phyloP scores from a whole-genome alignment of 2,113 vertebrate genomes.

The Passer montanus region DNA sequence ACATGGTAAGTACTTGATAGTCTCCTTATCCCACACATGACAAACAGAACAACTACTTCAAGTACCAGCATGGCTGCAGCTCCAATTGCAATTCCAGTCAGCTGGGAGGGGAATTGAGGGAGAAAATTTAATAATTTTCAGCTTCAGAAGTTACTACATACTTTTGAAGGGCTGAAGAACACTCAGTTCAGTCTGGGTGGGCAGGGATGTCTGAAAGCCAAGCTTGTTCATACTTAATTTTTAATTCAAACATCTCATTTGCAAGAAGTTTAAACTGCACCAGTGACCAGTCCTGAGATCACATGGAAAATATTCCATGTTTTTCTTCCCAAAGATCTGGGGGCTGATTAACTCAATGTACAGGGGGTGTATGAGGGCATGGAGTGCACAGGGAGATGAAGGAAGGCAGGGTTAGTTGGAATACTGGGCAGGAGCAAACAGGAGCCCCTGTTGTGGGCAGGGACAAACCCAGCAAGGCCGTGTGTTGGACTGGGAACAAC shows the following conservation, averaged over 20 bases:
- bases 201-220: neutral
- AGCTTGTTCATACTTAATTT: neutral
- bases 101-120: constrained; percentile 57
- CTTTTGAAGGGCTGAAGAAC: neutral
- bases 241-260: neutral
- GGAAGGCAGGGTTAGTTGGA: neutral
- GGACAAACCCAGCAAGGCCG: neutral
- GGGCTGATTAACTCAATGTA: neutral
- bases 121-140: neutral
- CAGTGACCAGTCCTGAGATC: neutral
- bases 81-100: constrained; percentile 81
- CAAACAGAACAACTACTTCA: constrained; percentile 70
- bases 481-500: accelerated
- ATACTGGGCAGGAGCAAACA: neutral
- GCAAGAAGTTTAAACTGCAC: neutral
- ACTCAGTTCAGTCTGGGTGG: neutral
- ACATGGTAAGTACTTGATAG: constrained; percentile 58
- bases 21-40: constrained; percentile 79
- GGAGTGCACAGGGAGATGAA: neutral
- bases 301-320: neutral
- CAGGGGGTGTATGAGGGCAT: neutral
- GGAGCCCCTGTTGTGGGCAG: neutral
- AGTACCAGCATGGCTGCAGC: constrained; percentile 72
- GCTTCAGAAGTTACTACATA: neutral
- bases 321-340: neutral